Evolutionary conservation across 2,113 vertebrate genomes (phyloP), one percentile per base, ranked within the genome.

Genomic region (Ramphastos sulfuratus): DNA sequence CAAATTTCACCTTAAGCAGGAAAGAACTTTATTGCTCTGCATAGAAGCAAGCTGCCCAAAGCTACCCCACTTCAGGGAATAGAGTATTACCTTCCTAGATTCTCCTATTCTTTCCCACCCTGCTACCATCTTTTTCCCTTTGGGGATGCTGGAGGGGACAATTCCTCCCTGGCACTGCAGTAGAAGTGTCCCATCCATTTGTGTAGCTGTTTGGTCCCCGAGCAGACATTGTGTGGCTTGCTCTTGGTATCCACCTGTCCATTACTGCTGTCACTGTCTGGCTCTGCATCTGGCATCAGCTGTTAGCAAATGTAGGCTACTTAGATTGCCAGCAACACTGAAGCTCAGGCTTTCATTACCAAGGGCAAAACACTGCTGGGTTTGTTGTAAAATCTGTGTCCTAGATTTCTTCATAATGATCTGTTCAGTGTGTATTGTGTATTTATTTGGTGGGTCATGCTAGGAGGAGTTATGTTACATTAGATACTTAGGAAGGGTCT

Each of bases 201-300:
- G 33, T 75, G 8, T 48, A 59, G 54, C 50, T 50, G 21, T 37
- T 77, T 73, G 23, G n/a, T 81, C 33, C 25, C 55, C 3, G 8
- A 7, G 33, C 11, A 63, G 16, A 24, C 14, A 66, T 24, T 25
- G 20, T 65, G 50, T 35, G 74, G 35, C 5, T 69, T 44, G 20
- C 30, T 65, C 23, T 44, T 2, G 1, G 20, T 50, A 31, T 37
- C 56, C 54, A 48, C 18, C 59, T 58, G 28, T 39, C 81, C 35
- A 5, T 89, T 37, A 44, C 0, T 0, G 3, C 15, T 59, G 24
- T n/a, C 70, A 24, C 0, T 0, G 9, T 63, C 69, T n/a, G 55
- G 17, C 33, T 56, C 52, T 82, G 39, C 56, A 52, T 18, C 82
- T 86, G 79, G 6, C 2, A 2, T 60, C 46, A 50, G 5, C n/a